phyloP scores from a whole-genome alignment of 2,113 vertebrate species.

The Pyrgilauda ruficollis region DNA sequence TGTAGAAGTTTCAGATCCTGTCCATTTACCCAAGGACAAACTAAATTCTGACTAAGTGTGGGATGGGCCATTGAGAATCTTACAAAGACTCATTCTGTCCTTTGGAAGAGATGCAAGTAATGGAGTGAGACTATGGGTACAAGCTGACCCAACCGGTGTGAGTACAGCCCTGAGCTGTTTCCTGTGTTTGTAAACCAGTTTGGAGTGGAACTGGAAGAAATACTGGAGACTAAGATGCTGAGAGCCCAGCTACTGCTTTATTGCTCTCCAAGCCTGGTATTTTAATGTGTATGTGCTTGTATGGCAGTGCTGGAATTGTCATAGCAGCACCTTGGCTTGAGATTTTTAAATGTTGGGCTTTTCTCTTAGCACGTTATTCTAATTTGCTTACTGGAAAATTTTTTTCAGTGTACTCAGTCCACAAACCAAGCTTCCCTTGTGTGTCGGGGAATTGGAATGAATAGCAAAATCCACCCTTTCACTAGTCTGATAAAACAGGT shows the following conservation, averaged over 20 bases:
- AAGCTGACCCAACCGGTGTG: neutral
- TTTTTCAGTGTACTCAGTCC: neutral
- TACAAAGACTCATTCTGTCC: neutral
- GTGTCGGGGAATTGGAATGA: neutral
- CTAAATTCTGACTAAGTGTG: neutral
- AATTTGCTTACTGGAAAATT: neutral
- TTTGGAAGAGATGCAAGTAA: neutral
- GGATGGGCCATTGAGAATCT: neutral
- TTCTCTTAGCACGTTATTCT: neutral
- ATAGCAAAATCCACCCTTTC: neutral
- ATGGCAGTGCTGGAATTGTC: neutral
- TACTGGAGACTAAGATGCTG: rapidly evolving
- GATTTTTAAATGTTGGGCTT: neutral
- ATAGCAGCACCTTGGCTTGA: neutral
- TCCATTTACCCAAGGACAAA: neutral
- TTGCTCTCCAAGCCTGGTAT: neutral
- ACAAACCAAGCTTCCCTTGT: neutral
- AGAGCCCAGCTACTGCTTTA: neutral
- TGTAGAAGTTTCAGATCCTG: neutral
- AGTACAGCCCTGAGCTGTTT: neutral
- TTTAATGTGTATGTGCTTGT: rapidly evolving
- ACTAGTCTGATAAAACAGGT: neutral
- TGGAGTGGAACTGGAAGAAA: neutral
- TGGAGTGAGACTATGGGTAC: neutral
- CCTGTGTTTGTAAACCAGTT: neutral